Evolutionary conservation across 2,888 invertebrate genomes (phyloP).

Genomic region (Drosophila testacea): DNA sequence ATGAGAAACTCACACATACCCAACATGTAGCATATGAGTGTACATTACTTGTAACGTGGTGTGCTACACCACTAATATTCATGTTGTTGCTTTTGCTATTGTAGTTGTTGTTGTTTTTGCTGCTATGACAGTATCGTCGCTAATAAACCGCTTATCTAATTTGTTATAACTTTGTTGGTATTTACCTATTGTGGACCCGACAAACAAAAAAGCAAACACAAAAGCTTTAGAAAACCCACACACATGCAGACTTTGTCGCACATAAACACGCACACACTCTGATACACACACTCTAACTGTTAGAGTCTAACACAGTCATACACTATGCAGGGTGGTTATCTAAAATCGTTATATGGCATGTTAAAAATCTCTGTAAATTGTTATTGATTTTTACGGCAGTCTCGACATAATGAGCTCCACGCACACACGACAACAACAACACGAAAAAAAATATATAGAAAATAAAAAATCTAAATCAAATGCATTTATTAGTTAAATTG

Average conservation of each 20-base stretch:
- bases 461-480: slow-evolving; percentile 24
- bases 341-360: slow-evolving; percentile 61
- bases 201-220: slow-evolving; percentile 63
- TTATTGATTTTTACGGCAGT: slow-evolving; percentile 68
- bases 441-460: neutral
- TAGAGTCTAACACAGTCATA: neutral
- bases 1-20: slow-evolving; percentile 9
- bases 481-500: slow-evolving; percentile 67
- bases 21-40: slow-evolving; percentile 18
- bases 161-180: slow-evolving; percentile 69
- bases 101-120: slow-evolving; percentile 24
- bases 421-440: slow-evolving; percentile 14
- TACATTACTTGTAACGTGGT: slow-evolving; percentile 41
- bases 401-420: slow-evolving; percentile 52
- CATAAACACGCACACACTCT: neutral
- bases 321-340: slow-evolving; percentile 46
- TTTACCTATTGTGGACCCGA: slow-evolving; percentile 62
- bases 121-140: slow-evolving; percentile 50
- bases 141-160: slow-evolving; percentile 78
- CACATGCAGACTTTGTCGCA: slow-evolving; percentile 8
- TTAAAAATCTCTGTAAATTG: slow-evolving; percentile 70
- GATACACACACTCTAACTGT: no score
- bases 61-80: slow-evolving; percentile 8
- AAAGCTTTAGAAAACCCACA: slow-evolving; percentile 48
- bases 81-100: slow-evolving; percentile 10